Conservation (phyloP, 1,140 invertebrate species). For the Panulirus ornatus region DNA sequence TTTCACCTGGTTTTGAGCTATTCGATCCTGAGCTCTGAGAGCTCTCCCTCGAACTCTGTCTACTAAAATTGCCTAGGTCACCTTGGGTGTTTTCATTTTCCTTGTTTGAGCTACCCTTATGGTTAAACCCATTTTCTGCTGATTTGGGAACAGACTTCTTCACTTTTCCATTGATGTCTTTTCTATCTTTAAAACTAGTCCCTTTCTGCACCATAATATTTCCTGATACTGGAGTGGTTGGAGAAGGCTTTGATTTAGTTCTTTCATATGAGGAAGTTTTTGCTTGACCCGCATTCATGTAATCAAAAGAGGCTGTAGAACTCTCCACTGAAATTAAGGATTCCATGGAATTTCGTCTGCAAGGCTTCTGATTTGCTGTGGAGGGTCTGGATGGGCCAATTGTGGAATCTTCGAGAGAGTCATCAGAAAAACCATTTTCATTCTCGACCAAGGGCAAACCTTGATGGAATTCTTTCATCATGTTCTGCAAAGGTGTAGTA, state of each 20-base stretch:
- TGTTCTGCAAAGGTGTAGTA: conserved; percentile 71
- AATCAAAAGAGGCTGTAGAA: conserved; percentile 73
- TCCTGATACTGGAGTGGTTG: conserved; percentile 17
- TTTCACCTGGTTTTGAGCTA: conserved; percentile 79
- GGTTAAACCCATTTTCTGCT: conserved; percentile 34
- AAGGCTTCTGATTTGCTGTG: conserved; percentile 47
- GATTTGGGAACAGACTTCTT: conserved; percentile 41
- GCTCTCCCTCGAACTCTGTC: conserved; percentile 62
- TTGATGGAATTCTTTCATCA: conserved; percentile 74
- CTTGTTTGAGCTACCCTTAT: conserved; percentile 10
- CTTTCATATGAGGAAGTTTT: conserved; percentile 53
- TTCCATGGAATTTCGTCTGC: conserved; percentile 62
- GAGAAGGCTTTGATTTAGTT: conserved; percentile 32
- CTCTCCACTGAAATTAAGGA: conserved; percentile 65
- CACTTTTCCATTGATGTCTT: conserved; percentile 49
- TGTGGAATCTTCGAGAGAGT: conserved; percentile 85
- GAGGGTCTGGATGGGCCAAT: conserved; percentile 46
- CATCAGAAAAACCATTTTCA: conserved; percentile 88
- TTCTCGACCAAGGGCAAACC: conserved; percentile 81
- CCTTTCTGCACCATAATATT: conserved; percentile 25
- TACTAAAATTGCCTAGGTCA: conserved; percentile 46
- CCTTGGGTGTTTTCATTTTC: conserved; percentile 18
- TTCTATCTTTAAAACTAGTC: conserved; percentile 31
- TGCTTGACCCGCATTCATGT: conserved; percentile 63
- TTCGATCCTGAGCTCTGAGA: conserved; percentile 55